phyloP scores from a whole-genome alignment of 2,888 invertebrate species.

The Linnaemya vulpina region DNA sequence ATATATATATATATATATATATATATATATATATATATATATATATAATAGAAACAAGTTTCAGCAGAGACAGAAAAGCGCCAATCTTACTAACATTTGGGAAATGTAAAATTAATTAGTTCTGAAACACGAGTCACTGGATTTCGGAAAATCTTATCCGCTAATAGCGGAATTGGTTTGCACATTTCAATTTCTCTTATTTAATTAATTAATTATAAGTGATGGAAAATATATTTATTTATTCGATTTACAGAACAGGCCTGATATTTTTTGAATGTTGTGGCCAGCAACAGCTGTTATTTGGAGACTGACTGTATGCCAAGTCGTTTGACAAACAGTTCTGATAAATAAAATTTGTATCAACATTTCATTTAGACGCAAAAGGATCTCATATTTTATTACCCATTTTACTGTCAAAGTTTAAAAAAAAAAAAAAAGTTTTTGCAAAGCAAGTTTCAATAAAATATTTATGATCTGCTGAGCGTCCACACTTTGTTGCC shows the following conservation, averaged over 20 bases:
- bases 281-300: conserved; percentile 1
- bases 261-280: background rate
- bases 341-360: no score
- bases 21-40: no score
- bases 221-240: no score
- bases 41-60: background rate
- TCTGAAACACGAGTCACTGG: background rate
- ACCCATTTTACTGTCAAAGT: background rate
- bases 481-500: conserved; percentile 21
- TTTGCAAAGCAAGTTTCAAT: conserved; percentile 9
- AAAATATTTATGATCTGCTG: conserved; percentile 9
- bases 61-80: background rate
- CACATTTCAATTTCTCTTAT: no score
- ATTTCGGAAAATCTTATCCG: no score
- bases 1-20: no score
- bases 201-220: no score
- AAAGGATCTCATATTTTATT: conserved; percentile 2
- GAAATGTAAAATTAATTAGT: background rate
- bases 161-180: no score
- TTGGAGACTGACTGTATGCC: background rate
- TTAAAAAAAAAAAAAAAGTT: background rate
- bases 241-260: no score
- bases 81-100: conserved; percentile 17
- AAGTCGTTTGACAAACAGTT: background rate
- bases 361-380: background rate